A percentile compares a stretch with the other conserved stretches of the same genome.
Conservation (phyloP, 2,797 vertebrate species). For the Malacoraja senta region DNA sequence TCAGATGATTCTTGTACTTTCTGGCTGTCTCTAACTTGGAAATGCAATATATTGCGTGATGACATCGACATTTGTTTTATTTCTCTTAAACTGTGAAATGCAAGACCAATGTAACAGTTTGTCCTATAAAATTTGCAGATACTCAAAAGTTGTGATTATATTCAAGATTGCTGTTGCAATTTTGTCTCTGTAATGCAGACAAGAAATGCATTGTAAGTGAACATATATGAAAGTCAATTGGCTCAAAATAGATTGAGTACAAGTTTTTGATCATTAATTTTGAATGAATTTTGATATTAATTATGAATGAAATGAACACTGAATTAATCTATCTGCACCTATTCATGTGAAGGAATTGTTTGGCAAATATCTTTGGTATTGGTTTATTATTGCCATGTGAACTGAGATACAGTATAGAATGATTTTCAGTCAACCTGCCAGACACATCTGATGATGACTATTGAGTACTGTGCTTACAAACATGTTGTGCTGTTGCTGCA, state of each 20-base stretch:
- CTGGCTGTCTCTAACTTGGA: conserved; percentile 48
- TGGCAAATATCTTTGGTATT: neutral
- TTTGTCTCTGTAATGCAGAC: neutral
- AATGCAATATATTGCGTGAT: conserved; percentile 48
- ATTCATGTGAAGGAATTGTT: neutral
- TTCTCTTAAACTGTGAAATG: conserved; percentile 40
- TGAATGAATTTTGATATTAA: too few species aligned
- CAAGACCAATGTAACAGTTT: conserved; percentile 37
- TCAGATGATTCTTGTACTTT: conserved; percentile 49
- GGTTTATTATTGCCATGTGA: too few species aligned
- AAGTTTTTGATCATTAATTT: neutral
- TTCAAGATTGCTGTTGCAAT: neutral
- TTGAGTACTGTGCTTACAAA: too few species aligned
- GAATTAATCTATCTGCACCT: neutral
- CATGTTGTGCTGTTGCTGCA: too few species aligned
- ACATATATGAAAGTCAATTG: neutral
- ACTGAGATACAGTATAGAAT: neutral
- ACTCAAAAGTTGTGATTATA: neutral
- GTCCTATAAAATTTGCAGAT: neutral
- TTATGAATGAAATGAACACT: neutral
- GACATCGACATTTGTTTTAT: conserved; percentile 42
- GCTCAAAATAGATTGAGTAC: neutral
- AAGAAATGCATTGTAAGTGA: neutral
- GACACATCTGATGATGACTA: too few species aligned
- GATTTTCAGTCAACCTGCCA: neutral